These are phyloP conservation scores for Ectropis crepuscularia DNA, from an alignment of 2,888 invertebrate genomes.

Conservation along the genomic window DNA sequence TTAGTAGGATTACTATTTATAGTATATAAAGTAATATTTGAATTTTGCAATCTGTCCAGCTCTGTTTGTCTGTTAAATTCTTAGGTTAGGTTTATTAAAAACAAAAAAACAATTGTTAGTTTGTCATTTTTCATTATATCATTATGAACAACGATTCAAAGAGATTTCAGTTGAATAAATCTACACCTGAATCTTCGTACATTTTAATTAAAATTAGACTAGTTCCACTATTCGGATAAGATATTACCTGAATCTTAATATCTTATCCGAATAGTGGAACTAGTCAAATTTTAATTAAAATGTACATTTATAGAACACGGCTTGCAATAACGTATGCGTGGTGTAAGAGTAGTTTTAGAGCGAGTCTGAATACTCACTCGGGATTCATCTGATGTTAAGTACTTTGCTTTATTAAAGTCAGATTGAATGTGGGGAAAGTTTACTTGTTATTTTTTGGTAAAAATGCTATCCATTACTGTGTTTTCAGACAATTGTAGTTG, in stretches of 20 bases:
- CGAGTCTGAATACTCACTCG: conserved; percentile 32
- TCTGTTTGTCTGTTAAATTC: too few species aligned
- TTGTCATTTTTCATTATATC: too few species aligned
- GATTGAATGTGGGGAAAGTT: background rate
- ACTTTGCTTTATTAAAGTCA: conserved; percentile 1
- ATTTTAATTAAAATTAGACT: conserved; percentile 18
- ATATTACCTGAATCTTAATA: conserved; percentile 4
- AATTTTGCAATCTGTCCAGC: too few species aligned
- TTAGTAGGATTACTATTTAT: too few species aligned
- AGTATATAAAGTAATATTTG: too few species aligned
- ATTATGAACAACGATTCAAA: background rate
- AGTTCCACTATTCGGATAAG: conserved; percentile 11
- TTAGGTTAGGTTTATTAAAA: too few species aligned
- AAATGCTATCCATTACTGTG: too few species aligned
- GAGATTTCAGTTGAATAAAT: conserved; percentile 13
- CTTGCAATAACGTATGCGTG: conserved; percentile 16
- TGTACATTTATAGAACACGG: conserved; percentile 6
- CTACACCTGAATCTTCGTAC: conserved; percentile 10
- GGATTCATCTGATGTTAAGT: conserved; percentile 19
- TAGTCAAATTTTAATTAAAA: conserved; percentile 20
- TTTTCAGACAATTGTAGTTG: too few species aligned
- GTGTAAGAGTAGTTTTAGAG: conserved; percentile 23
- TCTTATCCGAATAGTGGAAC: conserved; percentile 8
- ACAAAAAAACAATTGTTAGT: too few species aligned
- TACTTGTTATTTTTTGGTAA: too few species aligned